These are phyloP conservation scores for Eristalis tenax DNA, from an alignment of 2,888 invertebrate species.

Conservation along the genomic window DNA sequence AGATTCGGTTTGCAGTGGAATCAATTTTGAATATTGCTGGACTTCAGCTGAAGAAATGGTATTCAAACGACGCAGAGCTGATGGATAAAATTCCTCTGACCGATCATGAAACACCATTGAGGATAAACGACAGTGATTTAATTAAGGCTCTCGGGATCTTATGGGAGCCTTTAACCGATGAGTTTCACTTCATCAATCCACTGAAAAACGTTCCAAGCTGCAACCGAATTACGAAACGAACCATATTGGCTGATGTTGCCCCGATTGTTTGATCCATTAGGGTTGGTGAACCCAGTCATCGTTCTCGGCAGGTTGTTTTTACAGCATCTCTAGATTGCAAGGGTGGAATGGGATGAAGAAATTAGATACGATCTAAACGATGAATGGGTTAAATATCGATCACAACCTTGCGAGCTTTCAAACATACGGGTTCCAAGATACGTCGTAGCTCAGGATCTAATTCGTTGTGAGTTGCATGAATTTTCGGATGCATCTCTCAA, in stretches of 20 bases:
- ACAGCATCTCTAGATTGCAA: no score
- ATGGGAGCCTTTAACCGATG: background rate
- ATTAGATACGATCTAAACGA: background rate
- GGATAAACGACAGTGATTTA: constrained; percentile 44
- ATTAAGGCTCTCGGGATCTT: constrained; percentile 47
- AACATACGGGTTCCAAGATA: constrained; percentile 18
- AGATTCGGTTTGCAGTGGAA: no score
- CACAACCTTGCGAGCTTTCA: constrained; percentile 9
- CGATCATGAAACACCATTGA: constrained; percentile 19
- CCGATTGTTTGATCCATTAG: constrained; percentile 39
- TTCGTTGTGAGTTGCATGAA: constrained; percentile 27
- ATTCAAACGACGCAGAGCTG: constrained; percentile 38
- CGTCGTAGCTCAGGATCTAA: background rate
- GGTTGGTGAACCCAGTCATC: constrained; percentile 4
- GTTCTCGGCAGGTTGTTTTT: background rate
- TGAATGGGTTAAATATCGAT: background rate
- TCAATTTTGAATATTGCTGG: constrained; percentile 45
- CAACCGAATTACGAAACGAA: constrained; percentile 42
- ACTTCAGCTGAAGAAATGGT: constrained; percentile 56
- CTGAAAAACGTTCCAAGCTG: constrained; percentile 1
- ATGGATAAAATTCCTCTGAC: constrained; percentile 28
- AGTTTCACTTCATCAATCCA: background rate
- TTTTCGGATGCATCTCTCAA: constrained; percentile 47
- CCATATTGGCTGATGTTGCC: constrained; percentile 51
- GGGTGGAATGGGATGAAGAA: background rate